Conservation (phyloP, 2,888 invertebrate genomes). For the Criorhina ranunculi region DNA sequence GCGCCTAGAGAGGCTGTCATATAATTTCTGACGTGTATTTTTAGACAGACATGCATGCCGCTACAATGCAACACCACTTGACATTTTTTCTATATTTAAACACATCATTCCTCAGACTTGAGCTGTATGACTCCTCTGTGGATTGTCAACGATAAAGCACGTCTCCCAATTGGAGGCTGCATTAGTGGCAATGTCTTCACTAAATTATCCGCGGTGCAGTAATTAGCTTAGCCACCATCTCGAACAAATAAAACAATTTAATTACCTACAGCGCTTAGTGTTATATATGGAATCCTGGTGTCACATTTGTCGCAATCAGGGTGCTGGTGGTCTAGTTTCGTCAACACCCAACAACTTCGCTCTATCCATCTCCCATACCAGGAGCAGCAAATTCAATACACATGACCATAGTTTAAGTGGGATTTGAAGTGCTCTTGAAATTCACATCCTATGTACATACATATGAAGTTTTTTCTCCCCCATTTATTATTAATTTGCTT, state of each 20-base stretch:
- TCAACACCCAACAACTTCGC: background rate
- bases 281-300: constrained; percentile 59
- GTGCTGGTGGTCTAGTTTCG: constrained; percentile 67
- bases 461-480: background rate
- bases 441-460: constrained; percentile 30
- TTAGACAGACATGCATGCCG: constrained; percentile 61
- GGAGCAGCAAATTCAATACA: constrained; percentile 41
- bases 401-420: constrained; percentile 39
- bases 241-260: constrained; percentile 72
- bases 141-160: constrained; percentile 54
- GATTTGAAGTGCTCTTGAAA: constrained; percentile 56
- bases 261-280: constrained; percentile 59
- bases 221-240: constrained; percentile 67
- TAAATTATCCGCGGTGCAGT: constrained; percentile 71
- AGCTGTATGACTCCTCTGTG: constrained; percentile 7
- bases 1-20: constrained; percentile 47
- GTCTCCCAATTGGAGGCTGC: constrained; percentile 52
- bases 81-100: constrained; percentile 70
- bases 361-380: background rate
- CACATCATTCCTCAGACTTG: constrained; percentile 31
- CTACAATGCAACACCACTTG: constrained; percentile 65
- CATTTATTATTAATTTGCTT: constrained; percentile 62
- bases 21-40: constrained; percentile 67
- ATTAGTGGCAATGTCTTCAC: constrained; percentile 75
- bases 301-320: constrained; percentile 69